Evolutionary conservation across 2,888 invertebrate genomes (phyloP), one percentile per base, ranked within the genome.

Genomic region (Zele albiditarsus): DNA sequence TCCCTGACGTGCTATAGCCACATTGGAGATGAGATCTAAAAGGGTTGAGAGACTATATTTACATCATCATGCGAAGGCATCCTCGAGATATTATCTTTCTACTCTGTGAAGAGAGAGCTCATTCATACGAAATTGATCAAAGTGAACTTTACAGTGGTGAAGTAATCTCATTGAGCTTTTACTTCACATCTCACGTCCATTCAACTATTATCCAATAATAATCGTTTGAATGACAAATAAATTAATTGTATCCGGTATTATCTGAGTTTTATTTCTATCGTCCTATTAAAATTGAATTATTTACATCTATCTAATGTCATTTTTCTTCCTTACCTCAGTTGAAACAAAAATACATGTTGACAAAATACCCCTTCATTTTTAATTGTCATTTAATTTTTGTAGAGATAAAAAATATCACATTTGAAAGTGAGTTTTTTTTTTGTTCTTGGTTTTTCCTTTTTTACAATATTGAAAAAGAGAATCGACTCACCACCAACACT

Each of bases 1-100:
- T 1, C 94, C 94, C 81, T 91, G 91, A 70, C 89, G 88, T 0
- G 94, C 93, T 81, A 94, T 90, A 6, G 92, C 87, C 0, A 92
- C 84, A 84, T 93, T 92, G 1, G 94, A 90, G 78, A 94, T 91
- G 71, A 92, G 86, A 89, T 93, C 93, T 92, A 84, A 31, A 84
- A 75, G 68, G 60, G 49, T 70, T 28, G 57, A 27, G 46, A 67
- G 42, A 25, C n/a, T 53, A 23, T 53, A 53, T 53, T 53, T 53
- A 53, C 58, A 23, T 27, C 33, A 70, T 60, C 58, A 28, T 28
- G 63, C 31, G 58, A 58, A 67, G 67, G 53, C 58, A 62, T 71
- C 46, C 42, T 28, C 16, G 28, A 28, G 46, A 46, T 46, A 57
- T 31, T 20, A 33, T 25, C 28, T 60, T 27, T 23, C 20, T 68